Conservation (phyloP, 1,140 invertebrate species). For the Macrotrachela quadricornifera region DNA sequence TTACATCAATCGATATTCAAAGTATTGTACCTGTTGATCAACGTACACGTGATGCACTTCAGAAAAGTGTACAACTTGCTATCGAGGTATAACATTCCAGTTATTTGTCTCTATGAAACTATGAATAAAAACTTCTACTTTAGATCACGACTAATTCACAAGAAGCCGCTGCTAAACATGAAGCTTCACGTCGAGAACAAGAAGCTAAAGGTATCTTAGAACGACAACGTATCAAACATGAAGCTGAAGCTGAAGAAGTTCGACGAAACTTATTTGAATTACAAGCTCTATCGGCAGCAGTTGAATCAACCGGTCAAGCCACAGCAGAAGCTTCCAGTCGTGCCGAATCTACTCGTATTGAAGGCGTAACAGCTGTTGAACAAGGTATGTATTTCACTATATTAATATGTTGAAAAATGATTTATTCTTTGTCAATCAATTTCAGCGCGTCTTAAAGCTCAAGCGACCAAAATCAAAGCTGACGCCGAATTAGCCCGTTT, state of each 20-base stretch:
- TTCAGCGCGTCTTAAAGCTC: constrained; percentile 29
- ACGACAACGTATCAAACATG: constrained; percentile 33
- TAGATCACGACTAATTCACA: constrained; percentile 34
- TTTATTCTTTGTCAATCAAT: too few relatives aligned
- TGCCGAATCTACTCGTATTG: constrained; percentile 33
- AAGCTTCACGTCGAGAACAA: constrained; percentile 36
- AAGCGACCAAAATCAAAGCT: constrained; percentile 34
- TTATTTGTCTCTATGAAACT: too few relatives aligned
- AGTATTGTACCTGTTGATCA: constrained; percentile 38
- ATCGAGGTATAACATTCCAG: constrained; percentile 20
- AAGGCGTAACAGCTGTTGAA: constrained; percentile 35
- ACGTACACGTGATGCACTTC: constrained; percentile 33
- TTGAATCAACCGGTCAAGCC: constrained; percentile 32
- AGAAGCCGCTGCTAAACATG: constrained; percentile 28
- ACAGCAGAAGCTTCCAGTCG: constrained; percentile 35
- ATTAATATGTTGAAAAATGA: too few relatives aligned
- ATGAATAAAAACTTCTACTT: too few relatives aligned
- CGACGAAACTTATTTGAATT: constrained; percentile 30
- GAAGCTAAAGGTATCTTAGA: constrained; percentile 34
- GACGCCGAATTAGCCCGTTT: constrained; percentile 32
- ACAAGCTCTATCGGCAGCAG: constrained; percentile 22
- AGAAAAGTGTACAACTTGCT: constrained; percentile 36
- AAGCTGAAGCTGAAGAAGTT: constrained; percentile 32
- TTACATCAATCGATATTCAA: constrained; percentile 36
- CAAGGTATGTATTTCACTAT: constrained; percentile 11